phyloP scores from a whole-genome alignment of 2,113 vertebrate species.

The Tenrec ecaudatus region DNA sequence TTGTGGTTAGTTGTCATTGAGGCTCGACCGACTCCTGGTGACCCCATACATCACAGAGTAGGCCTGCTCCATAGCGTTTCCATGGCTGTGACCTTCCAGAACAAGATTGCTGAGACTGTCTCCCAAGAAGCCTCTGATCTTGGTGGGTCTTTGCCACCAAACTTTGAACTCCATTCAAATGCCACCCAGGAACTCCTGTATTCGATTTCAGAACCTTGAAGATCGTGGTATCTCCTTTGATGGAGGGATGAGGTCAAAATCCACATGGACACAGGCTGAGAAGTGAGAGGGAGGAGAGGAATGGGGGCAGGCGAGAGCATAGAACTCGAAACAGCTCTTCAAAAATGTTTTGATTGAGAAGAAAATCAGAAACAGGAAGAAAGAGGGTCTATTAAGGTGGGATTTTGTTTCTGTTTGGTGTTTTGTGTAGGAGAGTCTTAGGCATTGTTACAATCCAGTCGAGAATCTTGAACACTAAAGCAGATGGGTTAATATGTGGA shows the following conservation, averaged over 20 bases:
- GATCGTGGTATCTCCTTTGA: not conserved
- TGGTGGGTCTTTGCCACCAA: too few relatives aligned
- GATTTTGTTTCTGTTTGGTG: not conserved
- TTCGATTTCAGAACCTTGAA: not conserved
- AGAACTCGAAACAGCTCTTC: not conserved
- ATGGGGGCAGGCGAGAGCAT: not conserved
- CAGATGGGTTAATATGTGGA: not conserved
- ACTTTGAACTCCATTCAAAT: too few relatives aligned
- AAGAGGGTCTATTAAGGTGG: not conserved
- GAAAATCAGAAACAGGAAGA: not conserved
- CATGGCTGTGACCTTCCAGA: not conserved
- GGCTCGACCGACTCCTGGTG: too few relatives aligned
- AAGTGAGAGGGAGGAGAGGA: not conserved
- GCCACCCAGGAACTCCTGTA: not conserved
- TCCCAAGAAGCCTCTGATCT: not conserved
- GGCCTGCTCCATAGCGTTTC: not conserved
- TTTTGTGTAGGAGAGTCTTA: not conserved
- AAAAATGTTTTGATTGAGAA: too few relatives aligned
- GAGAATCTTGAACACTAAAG: not conserved
- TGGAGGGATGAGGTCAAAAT: not conserved
- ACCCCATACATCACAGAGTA: not conserved
- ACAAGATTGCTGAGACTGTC: not conserved
- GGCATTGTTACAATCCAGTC: not conserved
- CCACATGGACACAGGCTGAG: not conserved
- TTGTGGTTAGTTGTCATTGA: not conserved